Evolutionary conservation across 2,113 vertebrate species (phyloP), one percentile per base, ranked within the genome.

Genomic region (Callipepla squamata): DNA sequence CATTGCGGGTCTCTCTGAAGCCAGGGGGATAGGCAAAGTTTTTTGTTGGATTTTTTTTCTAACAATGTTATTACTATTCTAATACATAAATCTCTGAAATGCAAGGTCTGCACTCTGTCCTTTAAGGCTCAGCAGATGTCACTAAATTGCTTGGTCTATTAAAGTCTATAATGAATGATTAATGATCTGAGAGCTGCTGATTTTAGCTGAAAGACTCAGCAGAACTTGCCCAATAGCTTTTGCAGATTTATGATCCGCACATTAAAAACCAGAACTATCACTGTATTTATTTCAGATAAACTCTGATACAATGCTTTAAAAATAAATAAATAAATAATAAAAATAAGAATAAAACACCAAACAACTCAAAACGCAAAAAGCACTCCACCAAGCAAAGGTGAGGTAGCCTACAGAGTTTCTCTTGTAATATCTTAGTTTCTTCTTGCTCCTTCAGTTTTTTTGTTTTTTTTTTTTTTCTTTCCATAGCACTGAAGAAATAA

Each of bases 121-220:
- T 92, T 74, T 88, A 82, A 94, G 82, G 88, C 69, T 85, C 82
- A 94, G 82, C 92, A 94, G 82, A 95, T 88, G 81, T 91, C 82
- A 90, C 94, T 90, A 90, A 96, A 96, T 83, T 2, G 18, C 61
- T 92, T 93, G 93, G 82, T 91, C 76, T 87, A 72, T 92, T 94
- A 94, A 95, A 94, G 76, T 61, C 92, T 85, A 94, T 94, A 94
- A 91, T 75, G 48, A 40, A 68, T 94, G 95, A 95, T 94, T 94
- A 95, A 96, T 92, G 92, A 91, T 70, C 76, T 91, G 89, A 92
- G 80, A 73, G 57, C 44, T 91, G 81, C 79, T 94, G 85, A 83
- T 92, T 40, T 57, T 78, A 91, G 63, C 59, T 91, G 79, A 77
- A 96, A 88, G 82, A 86, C 72, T 96, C 87, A 91, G 79, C 72